Percentiles rank a stretch among this genome's conserved stretches.
Conservation (phyloP, 2,113 vertebrate genomes). For the Mobula hypostoma region DNA sequence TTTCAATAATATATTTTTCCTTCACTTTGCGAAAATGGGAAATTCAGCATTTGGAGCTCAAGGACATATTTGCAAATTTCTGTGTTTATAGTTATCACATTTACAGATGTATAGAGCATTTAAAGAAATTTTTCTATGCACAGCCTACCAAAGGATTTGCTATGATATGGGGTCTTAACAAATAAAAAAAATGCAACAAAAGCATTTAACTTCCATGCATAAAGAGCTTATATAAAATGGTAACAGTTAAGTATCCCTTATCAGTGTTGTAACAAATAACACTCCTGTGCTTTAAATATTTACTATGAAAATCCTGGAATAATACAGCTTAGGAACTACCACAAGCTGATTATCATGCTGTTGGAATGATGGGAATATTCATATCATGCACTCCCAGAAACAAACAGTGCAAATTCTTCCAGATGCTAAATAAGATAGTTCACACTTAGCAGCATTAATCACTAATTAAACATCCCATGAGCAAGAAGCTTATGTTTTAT, state of each 20-base stretch:
- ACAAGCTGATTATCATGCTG: constrained; percentile 64
- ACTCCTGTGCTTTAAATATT: constrained; percentile 68
- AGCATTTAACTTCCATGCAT: constrained; percentile 31
- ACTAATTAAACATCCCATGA: constrained; percentile 60
- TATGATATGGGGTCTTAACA: constrained; percentile 7
- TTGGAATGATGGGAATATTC: constrained; percentile 64
- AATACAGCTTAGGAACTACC: constrained; percentile 67
- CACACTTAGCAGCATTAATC: constrained; percentile 58
- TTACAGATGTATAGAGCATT: not conserved
- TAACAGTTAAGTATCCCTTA: constrained; percentile 55
- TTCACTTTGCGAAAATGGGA: not conserved
- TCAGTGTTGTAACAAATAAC: constrained; percentile 61
- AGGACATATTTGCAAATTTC: not conserved
- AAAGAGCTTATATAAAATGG: constrained; percentile 49
- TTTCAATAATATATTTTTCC: not conserved
- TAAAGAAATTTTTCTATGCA: not conserved
- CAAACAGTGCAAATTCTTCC: constrained; percentile 63
- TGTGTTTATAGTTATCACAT: not conserved
- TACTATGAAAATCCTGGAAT: constrained; percentile 64
- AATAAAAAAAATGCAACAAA: constrained; percentile 3
- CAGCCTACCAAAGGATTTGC: not conserved
- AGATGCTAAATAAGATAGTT: constrained; percentile 68
- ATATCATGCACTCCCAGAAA: constrained; percentile 50
- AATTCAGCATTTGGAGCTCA: not conserved
- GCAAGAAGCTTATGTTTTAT: constrained; percentile 19